These are phyloP conservation scores for Pollenia amentaria DNA, from an alignment of 2,888 invertebrate genomes.

Conservation along the genomic window DNA sequence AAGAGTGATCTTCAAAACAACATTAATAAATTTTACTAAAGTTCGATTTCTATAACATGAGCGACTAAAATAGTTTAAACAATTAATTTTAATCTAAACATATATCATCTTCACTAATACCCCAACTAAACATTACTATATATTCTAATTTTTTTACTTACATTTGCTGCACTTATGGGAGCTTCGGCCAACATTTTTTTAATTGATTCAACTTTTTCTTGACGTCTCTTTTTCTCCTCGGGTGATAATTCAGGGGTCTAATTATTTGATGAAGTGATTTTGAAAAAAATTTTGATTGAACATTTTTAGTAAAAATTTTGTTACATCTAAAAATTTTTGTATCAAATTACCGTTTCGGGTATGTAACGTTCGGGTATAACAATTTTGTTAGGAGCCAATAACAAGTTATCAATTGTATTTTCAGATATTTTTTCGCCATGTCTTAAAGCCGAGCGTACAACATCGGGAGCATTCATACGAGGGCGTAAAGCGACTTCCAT, in stretches of 20 bases:
- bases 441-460: constrained; percentile 92
- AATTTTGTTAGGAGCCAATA: constrained; percentile 95
- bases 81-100: too few relatives aligned
- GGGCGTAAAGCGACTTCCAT: constrained; percentile 93
- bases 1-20: too few relatives aligned
- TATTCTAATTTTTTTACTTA: constrained; percentile 76
- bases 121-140: background rate
- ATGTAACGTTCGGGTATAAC: constrained; percentile 96
- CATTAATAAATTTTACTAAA: too few relatives aligned
- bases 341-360: constrained; percentile 90
- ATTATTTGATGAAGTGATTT: constrained; percentile 29
- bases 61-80: too few relatives aligned
- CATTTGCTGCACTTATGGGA: constrained; percentile 83
- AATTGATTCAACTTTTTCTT: constrained; percentile 95
- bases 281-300: constrained; percentile 66
- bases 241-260: constrained; percentile 93
- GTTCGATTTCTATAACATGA: too few relatives aligned
- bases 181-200: constrained; percentile 94
- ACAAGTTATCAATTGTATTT: constrained; percentile 93
- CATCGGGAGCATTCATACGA: constrained; percentile 92
- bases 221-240: constrained; percentile 92
- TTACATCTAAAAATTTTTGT: constrained; percentile 41
- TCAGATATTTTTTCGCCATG: constrained; percentile 86
- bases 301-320: constrained; percentile 66
- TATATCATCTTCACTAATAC: too few relatives aligned